A percentile compares a stretch with the other conserved stretches of the same genome.
Conservation (phyloP, 2,113 vertebrate species). For the Macheiramphus alcinus region DNA sequence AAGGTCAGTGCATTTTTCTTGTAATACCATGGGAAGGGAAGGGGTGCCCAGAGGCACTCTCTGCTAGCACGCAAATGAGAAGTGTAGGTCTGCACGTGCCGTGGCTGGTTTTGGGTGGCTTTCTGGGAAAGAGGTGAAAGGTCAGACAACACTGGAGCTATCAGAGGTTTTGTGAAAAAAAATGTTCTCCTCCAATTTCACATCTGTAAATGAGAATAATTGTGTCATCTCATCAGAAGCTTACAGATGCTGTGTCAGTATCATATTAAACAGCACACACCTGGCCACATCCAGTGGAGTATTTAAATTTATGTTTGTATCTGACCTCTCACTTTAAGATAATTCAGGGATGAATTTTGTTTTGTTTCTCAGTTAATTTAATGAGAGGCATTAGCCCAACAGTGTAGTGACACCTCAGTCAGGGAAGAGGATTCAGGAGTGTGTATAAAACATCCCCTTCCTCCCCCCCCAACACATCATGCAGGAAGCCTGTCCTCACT, state of each 20-base stretch:
- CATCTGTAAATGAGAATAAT: neutral
- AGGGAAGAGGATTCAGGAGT: neutral
- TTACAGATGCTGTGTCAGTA: fast-evolving
- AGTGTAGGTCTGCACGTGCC: fast-evolving
- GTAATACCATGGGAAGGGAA: neutral
- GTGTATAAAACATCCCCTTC: neutral
- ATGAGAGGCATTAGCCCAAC: neutral
- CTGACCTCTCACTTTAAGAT: neutral
- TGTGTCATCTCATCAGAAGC: neutral
- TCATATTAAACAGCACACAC: neutral
- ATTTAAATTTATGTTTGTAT: neutral
- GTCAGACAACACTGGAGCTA: neutral
- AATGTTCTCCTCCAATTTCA: neutral
- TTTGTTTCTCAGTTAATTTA: neutral
- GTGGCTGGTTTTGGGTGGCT: neutral
- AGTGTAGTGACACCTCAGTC: neutral
- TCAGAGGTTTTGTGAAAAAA: neutral
- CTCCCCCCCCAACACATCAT: neutral
- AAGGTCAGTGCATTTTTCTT: neutral
- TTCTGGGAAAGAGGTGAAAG: neutral
- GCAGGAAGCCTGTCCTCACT: neutral
- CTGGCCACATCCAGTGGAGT: neutral
- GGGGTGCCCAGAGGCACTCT: fast-evolving
- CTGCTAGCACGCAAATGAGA: neutral
- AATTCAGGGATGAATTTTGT: neutral